Percentiles rank a stretch among this genome's conserved stretches.
Conservation (phyloP, 2,113 vertebrate genomes). For the Pithys albifrons region DNA sequence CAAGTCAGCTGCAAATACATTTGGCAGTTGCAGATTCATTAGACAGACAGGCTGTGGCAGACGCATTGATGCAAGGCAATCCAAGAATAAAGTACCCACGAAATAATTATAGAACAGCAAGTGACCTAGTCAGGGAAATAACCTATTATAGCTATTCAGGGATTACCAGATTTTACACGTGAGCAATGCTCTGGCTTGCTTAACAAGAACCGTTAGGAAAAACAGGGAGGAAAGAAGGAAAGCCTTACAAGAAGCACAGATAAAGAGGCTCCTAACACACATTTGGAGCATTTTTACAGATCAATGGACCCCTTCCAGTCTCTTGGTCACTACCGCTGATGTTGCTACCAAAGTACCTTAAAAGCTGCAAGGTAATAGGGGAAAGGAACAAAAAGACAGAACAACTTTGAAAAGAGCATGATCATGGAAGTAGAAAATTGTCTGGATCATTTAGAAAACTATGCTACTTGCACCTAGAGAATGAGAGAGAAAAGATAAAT, state of each 20-base stretch:
- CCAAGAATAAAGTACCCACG: not conserved
- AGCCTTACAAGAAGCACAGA: not conserved
- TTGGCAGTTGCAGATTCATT: not conserved
- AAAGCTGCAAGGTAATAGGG: not conserved
- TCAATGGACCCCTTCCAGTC: not conserved
- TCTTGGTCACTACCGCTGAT: not conserved
- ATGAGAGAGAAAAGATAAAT: not conserved
- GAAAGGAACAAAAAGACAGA: not conserved
- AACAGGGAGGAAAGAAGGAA: not conserved
- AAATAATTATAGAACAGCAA: conserved; percentile 6
- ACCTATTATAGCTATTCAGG: not conserved
- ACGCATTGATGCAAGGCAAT: not conserved
- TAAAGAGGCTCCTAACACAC: not conserved
- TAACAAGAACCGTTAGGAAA: not conserved
- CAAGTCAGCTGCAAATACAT: not conserved
- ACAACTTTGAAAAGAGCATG: not conserved
- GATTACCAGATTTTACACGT: not conserved
- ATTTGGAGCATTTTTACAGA: not conserved
- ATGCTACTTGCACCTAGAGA: fast-evolving
- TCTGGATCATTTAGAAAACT: not conserved
- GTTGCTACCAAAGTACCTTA: not conserved
- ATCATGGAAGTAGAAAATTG: not conserved
- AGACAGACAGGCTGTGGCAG: not conserved
- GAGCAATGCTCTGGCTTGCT: not conserved
- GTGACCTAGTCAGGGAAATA: not conserved